Evolutionary conservation across 2,797 vertebrate species (phyloP).

Genomic region (Phalloptychus januarius): DNA sequence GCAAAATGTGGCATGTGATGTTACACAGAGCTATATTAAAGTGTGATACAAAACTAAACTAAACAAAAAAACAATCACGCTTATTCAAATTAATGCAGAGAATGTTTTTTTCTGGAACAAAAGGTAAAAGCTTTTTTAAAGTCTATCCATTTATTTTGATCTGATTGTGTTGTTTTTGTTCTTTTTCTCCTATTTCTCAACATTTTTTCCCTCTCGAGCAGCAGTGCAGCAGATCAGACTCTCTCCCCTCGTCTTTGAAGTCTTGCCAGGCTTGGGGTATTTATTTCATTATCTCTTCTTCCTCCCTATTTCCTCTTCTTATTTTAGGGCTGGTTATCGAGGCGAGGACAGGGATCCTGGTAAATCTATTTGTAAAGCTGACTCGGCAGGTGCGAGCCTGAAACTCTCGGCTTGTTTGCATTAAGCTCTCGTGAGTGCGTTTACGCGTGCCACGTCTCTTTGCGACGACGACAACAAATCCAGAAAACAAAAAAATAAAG

Average conservation of each 20-base stretch:
- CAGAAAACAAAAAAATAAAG: neutral
- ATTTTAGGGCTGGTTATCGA: constrained; percentile 66
- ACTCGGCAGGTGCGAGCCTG: constrained; percentile 62
- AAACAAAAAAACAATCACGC: neutral
- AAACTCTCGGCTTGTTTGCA: constrained; percentile 36
- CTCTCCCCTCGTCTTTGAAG: constrained; percentile 69
- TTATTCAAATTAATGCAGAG: constrained; percentile 3
- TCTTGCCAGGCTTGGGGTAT: constrained; percentile 68
- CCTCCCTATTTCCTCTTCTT: constrained; percentile 65
- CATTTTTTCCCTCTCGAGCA: constrained; percentile 59
- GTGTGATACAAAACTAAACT: neutral
- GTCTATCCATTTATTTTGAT: constrained; percentile 24
- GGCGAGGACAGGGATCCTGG: constrained; percentile 47
- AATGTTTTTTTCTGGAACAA: neutral
- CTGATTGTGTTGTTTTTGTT: constrained; percentile 27
- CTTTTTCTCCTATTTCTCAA: constrained; percentile 56
- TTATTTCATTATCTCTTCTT: constrained; percentile 76
- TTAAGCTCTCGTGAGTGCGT: constrained; percentile 25
- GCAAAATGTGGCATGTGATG: neutral
- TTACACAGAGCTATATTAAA: neutral
- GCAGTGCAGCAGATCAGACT: constrained; percentile 56
- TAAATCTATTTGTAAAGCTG: constrained; percentile 64
- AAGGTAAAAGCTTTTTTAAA: constrained; percentile 33
- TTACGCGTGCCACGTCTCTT: constrained; percentile 23
- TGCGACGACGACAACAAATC: constrained; percentile 9